These are phyloP conservation scores for Papilio dardanus DNA, from an alignment of 1,140 invertebrate genomes.

Conservation along the genomic window DNA sequence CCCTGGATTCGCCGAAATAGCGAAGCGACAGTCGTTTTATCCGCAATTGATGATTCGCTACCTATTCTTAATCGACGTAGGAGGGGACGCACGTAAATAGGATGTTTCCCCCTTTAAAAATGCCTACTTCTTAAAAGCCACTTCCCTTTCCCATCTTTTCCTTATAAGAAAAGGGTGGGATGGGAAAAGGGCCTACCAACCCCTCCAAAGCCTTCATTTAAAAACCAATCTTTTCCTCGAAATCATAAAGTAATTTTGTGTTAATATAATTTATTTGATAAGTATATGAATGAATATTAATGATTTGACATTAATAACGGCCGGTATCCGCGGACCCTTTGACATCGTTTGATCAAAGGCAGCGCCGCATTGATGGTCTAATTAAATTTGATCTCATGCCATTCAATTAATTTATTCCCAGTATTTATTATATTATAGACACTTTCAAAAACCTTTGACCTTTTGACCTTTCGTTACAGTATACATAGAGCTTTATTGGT, in stretches of 20 bases:
- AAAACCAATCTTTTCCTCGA: not conserved
- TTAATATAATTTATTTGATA: not conserved
- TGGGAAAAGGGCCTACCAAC: too few relatives aligned
- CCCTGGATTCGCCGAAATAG: too few relatives aligned
- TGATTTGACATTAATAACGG: not conserved
- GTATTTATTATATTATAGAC: conserved; percentile 19
- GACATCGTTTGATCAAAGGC: conserved; percentile 4
- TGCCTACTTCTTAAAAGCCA: too few relatives aligned
- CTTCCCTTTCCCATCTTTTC: too few relatives aligned
- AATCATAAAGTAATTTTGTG: not conserved
- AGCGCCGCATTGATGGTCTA: not conserved
- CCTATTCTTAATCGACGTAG: too few relatives aligned
- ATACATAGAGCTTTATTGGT: not conserved
- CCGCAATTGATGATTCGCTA: too few relatives aligned
- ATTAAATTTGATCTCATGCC: conserved; percentile 16
- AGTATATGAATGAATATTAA: conserved; percentile 5
- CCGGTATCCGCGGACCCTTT: not conserved
- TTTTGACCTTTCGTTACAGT: not conserved
- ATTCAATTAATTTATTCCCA: conserved; percentile 3
- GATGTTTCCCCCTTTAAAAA: too few relatives aligned
- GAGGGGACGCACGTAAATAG: too few relatives aligned
- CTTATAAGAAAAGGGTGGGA: too few relatives aligned
- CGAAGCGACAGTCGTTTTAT: too few relatives aligned
- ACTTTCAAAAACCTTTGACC: not conserved
- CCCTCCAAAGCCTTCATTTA: not conserved